A percentile compares a stretch with the other conserved stretches of the same genome.
Evolutionary conservation across 2,797 vertebrate species (phyloP).

Genomic region (Malacoraja senta): DNA sequence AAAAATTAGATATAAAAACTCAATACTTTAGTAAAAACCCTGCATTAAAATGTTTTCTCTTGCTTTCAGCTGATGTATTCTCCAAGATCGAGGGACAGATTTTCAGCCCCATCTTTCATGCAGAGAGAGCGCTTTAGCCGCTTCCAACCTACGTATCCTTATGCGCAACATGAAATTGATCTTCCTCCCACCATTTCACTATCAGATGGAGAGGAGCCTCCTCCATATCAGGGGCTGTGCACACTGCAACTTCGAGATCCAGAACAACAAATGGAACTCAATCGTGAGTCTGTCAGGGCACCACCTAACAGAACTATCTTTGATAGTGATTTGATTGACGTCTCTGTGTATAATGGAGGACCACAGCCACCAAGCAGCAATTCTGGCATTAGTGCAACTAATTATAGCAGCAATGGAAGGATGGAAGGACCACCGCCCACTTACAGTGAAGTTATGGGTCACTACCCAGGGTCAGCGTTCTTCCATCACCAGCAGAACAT

Average conservation of each 20-base stretch:
- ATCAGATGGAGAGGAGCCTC: conserved; percentile 76
- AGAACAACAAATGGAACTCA: conserved; percentile 82
- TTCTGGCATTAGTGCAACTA: conserved; percentile 85
- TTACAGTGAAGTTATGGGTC: conserved; percentile 90
- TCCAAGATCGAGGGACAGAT: conserved; percentile 65
- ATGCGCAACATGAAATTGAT: conserved; percentile 76
- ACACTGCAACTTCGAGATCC: conserved; percentile 74
- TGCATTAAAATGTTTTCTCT: not conserved
- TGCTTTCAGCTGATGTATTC: conserved; percentile 68
- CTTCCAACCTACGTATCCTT: conserved; percentile 81
- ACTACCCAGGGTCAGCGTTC: conserved; percentile 77
- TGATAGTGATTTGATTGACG: conserved; percentile 65
- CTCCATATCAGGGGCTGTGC: conserved; percentile 76
- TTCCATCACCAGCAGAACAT: conserved; percentile 91
- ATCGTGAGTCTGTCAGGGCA: conserved; percentile 68
- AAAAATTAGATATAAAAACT: not conserved
- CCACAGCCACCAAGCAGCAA: conserved; percentile 92
- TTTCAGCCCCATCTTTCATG: conserved; percentile 65
- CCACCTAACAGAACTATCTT: conserved; percentile 72
- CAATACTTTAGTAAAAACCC: not conserved
- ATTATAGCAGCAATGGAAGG: conserved; percentile 76
- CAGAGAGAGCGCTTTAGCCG: conserved; percentile 74
- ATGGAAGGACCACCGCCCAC: conserved; percentile 88
- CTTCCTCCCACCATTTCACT: conserved; percentile 81
- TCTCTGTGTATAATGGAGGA: conserved; percentile 66